Base-by-base conservation (phyloP, 2,113 vertebrate genomes). In the Solea solea region DNA sequence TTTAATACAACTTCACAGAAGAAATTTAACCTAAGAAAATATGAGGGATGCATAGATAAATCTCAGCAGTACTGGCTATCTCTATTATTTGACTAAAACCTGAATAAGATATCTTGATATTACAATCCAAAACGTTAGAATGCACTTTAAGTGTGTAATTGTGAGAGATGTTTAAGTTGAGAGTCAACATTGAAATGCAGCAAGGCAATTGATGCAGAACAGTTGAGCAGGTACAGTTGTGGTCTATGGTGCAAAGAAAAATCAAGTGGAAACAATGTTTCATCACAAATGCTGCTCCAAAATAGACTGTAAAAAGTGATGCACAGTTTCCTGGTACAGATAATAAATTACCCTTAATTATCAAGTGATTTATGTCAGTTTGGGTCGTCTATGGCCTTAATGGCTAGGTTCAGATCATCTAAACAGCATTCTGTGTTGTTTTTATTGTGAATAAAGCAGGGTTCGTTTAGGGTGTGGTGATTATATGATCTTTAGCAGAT, bases 211-310 rank as follows among this genome's bases (percentile, higher is more conserved):
- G 66, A 63, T 69, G 51, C 21, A 72, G 56, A 73, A 48, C 40
- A 60, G 42, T 44, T 48, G 50, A 12, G 12, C 55, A 52, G 39
- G 75, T 58, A 39, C 21, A 21, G 21, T 21, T 1, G 66, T 15
- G 27, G 12, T 65, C 46, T 16, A 39, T 42, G 40, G 59, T 60
- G 78, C 62, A 76, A 49, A 57, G 56, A 64, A 56, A 76, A 71
- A 54, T 55, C 21, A 74, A 27, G 58, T 2, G 21, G 73, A 69
- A 66, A 58, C 27, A 21, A 54, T 41, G 44, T 63, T 66, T 75
- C 60, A 61, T 78, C 40, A 60, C 52, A 51, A 53, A 54, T 8
- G 13, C 6, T 16, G 60, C 67, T 71, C 65, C 69, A 21, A 21
- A 21, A 62, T 45, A 4, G 34, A 34, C 34, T 34, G 34, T 34